phyloP scores from a whole-genome alignment of 2,888 invertebrate species.

The Drosophila nr. perissopoda region DNA sequence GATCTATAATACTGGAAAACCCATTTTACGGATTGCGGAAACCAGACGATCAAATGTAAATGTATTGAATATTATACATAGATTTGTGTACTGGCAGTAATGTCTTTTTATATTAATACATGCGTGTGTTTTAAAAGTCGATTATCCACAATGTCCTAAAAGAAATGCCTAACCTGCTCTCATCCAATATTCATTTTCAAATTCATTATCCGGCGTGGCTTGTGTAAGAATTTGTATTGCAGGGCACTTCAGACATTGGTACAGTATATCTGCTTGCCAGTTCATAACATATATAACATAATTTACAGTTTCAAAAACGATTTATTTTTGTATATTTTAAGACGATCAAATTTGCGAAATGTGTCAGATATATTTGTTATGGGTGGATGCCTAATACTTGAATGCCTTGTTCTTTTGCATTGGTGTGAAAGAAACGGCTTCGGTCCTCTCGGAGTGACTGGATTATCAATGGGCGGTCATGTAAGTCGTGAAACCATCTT shows the following conservation, averaged over 20 bases:
- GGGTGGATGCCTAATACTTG: conserved; percentile 98
- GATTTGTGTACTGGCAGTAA: not conserved
- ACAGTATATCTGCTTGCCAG: not conserved
- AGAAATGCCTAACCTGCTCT: not conserved
- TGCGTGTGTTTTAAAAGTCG: not conserved
- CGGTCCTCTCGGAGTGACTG: conserved; percentile 97
- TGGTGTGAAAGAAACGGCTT: conserved; percentile 97
- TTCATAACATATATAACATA: not conserved
- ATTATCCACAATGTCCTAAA: not conserved
- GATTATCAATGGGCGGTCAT: conserved; percentile 99
- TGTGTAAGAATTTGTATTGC: not conserved
- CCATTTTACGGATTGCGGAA: conserved; percentile 97
- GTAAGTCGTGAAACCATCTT: conserved; percentile 86
- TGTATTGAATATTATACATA: conserved; percentile 9
- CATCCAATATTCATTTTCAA: not conserved
- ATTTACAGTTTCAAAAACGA: not conserved
- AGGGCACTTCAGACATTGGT: not conserved
- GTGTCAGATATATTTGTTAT: conserved; percentile 99
- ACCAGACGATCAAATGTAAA: conserved; percentile 93
- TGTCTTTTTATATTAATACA: not conserved
- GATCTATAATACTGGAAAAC: conserved; percentile 97
- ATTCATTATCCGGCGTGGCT: not conserved
- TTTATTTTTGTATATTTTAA: conserved; percentile 78
- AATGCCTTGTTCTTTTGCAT: conserved; percentile 95
- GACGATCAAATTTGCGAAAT: conserved; percentile 95